phyloP scores from a whole-genome alignment of 2,113 vertebrate species.

The Chloebia gouldiae region DNA sequence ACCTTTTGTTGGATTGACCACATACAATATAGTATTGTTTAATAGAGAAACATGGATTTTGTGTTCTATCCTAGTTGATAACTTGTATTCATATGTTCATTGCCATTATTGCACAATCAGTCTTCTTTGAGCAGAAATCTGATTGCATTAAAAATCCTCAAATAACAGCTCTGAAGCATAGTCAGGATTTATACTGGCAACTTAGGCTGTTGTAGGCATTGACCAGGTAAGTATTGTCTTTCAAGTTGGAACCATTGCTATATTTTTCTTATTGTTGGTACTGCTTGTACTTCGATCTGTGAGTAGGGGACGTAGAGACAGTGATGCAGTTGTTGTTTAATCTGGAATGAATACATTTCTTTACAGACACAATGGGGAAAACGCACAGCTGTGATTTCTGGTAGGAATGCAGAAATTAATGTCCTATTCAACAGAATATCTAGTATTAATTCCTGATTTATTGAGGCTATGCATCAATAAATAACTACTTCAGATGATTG shows the following conservation, averaged over 20 bases:
- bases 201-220: not conserved
- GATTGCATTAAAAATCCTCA: not conserved
- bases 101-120: not conserved
- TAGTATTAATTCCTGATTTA: not conserved
- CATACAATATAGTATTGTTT: not conserved
- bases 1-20: not conserved
- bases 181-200: not conserved
- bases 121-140: not conserved
- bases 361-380: not conserved
- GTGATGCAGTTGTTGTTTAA: not conserved
- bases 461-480: too few species aligned
- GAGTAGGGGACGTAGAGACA: not conserved
- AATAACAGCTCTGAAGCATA: not conserved
- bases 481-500: not conserved
- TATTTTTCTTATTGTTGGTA: not conserved
- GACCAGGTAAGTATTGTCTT: not conserved
- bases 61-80: not conserved
- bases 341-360: not conserved
- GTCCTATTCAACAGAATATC: not conserved
- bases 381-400: not conserved
- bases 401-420: not conserved
- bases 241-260: not conserved
- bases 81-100: not conserved
- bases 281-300: not conserved
- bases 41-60: not conserved